These are phyloP conservation scores for Sinelater perroti DNA, from an alignment of 2,888 invertebrate species.

Conservation along the genomic window DNA sequence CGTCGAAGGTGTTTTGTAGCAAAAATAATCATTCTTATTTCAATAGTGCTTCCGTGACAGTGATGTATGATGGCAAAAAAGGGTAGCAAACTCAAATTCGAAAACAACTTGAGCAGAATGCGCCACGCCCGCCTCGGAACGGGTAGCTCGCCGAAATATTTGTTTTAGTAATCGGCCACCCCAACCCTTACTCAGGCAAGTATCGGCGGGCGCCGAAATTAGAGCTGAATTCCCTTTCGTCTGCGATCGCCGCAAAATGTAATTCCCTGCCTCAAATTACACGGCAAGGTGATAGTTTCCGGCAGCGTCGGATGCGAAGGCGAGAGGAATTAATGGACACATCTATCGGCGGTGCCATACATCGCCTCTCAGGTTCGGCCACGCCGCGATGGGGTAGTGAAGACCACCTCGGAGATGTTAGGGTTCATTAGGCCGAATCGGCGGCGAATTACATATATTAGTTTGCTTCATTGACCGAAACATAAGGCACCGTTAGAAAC, in stretches of 20 bases:
- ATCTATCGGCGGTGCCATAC: slow-evolving; percentile 45
- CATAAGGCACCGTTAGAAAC: slow-evolving; percentile 9
- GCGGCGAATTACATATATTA: slow-evolving; percentile 19
- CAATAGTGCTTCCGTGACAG: slow-evolving; percentile 26
- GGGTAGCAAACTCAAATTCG: slow-evolving; percentile 36
- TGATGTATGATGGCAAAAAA: slow-evolving; percentile 40
- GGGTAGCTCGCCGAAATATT: slow-evolving; percentile 33
- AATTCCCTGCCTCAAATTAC: slow-evolving; percentile 35
- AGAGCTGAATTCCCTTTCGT: slow-evolving; percentile 23
- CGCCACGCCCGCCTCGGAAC: slow-evolving; percentile 39
- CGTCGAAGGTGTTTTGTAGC: no score
- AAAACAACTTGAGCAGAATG: slow-evolving; percentile 38
- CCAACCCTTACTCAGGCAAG: slow-evolving; percentile 34
- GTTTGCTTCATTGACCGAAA: slow-evolving; percentile 20
- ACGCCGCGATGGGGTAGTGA: slow-evolving; percentile 35
- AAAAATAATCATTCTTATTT: no score
- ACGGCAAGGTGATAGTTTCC: slow-evolving; percentile 36
- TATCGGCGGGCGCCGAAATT: slow-evolving; percentile 29
- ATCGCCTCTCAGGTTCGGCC: slow-evolving; percentile 43
- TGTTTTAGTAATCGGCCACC: slow-evolving; percentile 33
- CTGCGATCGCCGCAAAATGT: slow-evolving; percentile 34
- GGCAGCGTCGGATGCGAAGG: slow-evolving; percentile 38
- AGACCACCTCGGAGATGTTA: slow-evolving; percentile 42
- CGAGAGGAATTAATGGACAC: slow-evolving; percentile 44
- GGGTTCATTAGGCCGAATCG: slow-evolving; percentile 41